Conservation (phyloP, 2,888 invertebrate genomes). For the Clanis bilineata region DNA sequence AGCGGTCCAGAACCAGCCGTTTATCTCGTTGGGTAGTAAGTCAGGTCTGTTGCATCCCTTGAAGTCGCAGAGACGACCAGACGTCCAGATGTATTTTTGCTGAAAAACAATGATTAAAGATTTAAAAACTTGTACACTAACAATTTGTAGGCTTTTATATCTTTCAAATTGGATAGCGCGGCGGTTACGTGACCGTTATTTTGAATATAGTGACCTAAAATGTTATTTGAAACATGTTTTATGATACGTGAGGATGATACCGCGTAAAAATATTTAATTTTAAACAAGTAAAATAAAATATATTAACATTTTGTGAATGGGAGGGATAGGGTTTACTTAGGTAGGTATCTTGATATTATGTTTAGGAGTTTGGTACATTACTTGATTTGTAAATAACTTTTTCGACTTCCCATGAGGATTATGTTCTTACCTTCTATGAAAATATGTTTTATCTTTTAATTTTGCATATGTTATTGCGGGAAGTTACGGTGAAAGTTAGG, state of each 20-base stretch:
- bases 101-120: slow-evolving; percentile 67
- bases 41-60: slow-evolving; percentile 94
- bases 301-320: no score
- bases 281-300: background rate
- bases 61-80: slow-evolving; percentile 94
- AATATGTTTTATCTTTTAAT: background rate
- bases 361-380: no score
- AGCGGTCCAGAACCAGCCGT: slow-evolving; percentile 97
- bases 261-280: background rate
- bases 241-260: background rate
- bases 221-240: background rate
- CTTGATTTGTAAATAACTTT: no score
- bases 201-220: background rate
- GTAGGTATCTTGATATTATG: no score
- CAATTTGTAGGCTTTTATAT: background rate
- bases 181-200: background rate
- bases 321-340: no score
- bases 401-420: no score
- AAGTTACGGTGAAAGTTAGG: background rate
- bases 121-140: background rate
- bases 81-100: slow-evolving; percentile 96
- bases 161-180: background rate
- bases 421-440: no score
- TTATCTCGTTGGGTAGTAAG: slow-evolving; percentile 89
- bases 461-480: background rate